A percentile compares a stretch with the other conserved stretches of the same genome.
phyloP scores from a whole-genome alignment of 2,888 invertebrate genomes.

The Criorhina ranunculi region DNA sequence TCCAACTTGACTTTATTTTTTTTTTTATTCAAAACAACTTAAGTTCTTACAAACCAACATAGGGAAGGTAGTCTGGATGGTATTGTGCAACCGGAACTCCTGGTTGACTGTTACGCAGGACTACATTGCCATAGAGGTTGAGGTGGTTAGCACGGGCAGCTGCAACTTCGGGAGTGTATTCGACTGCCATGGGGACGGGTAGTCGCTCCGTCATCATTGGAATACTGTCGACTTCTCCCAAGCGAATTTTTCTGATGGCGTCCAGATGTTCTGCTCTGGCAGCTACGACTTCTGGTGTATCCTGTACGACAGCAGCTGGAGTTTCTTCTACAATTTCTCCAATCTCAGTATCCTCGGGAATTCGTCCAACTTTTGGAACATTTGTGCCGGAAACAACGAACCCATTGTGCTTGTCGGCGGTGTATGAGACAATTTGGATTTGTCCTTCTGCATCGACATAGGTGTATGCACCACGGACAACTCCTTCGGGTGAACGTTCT shows the following conservation, averaged over 20 bases:
- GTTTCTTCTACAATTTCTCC: slow-evolving; percentile 22
- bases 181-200: slow-evolving; percentile 17
- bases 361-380: slow-evolving; percentile 37
- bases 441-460: slow-evolving; percentile 82
- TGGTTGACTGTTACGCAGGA: slow-evolving; percentile 17
- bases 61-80: slow-evolving; percentile 59
- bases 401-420: slow-evolving; percentile 80
- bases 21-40: slow-evolving; percentile 4
- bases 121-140: slow-evolving; percentile 14
- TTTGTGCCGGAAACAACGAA: slow-evolving; percentile 80
- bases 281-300: slow-evolving; percentile 59
- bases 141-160: slow-evolving; percentile 72
- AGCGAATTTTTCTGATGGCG: slow-evolving; percentile 27
- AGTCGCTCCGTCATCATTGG: neutral
- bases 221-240: neutral
- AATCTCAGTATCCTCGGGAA: slow-evolving; percentile 4
- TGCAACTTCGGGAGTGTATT: slow-evolving; percentile 65
- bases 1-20: neutral
- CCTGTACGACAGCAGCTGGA: slow-evolving; percentile 33
- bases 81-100: slow-evolving; percentile 9
- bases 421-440: slow-evolving; percentile 79
- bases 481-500: slow-evolving; percentile 76
- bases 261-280: slow-evolving; percentile 65
- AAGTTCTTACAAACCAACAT: slow-evolving; percentile 36
- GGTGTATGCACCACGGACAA: slow-evolving; percentile 81